These are phyloP conservation scores for Eptatretus burgeri DNA, from an alignment of 2,113 vertebrate species.

Conservation along the genomic window DNA sequence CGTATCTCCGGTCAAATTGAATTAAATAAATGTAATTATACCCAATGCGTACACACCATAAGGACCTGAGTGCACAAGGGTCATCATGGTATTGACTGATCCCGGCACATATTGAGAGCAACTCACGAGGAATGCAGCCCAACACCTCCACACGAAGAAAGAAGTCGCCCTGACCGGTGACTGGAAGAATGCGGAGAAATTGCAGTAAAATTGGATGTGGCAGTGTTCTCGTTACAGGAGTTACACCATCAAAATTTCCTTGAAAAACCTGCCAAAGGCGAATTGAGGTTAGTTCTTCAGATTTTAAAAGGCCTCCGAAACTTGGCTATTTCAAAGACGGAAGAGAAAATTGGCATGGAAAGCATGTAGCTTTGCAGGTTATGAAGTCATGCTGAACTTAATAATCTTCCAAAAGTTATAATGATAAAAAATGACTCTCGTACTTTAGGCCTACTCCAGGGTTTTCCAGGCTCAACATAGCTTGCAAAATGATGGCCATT, in stretches of 20 bases:
- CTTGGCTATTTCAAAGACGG: too few relatives aligned
- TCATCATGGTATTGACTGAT: too few relatives aligned
- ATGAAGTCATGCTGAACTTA: not conserved
- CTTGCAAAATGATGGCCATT: conserved; percentile 18
- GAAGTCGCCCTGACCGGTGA: conserved; percentile 23
- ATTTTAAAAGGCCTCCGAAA: too few relatives aligned
- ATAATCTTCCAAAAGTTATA: too few relatives aligned
- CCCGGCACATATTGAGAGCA: too few relatives aligned
- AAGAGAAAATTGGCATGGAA: not conserved
- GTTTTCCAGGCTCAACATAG: conserved; percentile 15
- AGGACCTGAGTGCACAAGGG: too few relatives aligned
- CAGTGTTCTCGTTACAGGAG: conserved; percentile 21
- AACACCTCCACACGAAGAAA: conserved; percentile 27
- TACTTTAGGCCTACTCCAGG: conserved; percentile 17
- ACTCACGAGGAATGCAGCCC: conserved; percentile 26
- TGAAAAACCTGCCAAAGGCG: conserved; percentile 20
- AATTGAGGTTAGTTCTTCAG: too few relatives aligned
- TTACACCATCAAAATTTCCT: conserved; percentile 21
- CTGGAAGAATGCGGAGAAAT: conserved; percentile 26
- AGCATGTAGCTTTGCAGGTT: not conserved
- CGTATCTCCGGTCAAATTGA: too few relatives aligned
- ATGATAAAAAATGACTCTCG: not conserved
- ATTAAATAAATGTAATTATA: too few relatives aligned
- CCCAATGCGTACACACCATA: too few relatives aligned
- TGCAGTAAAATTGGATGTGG: conserved; percentile 19